Evolutionary conservation across 1,140 invertebrate species (phyloP).

Genomic region (Rhyacophila brunnea): DNA sequence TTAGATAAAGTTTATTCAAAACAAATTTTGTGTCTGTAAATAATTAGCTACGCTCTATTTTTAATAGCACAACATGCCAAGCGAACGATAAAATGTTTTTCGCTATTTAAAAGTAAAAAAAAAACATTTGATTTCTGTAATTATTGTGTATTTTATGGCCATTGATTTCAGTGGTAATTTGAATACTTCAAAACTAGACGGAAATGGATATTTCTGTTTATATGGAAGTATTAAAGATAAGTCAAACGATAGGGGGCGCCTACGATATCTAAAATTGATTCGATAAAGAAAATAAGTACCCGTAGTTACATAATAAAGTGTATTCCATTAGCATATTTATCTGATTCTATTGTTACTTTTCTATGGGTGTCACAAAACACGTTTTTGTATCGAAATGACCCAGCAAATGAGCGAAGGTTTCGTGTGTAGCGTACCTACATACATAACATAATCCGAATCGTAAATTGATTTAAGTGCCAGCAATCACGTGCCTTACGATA

Average conservation of each 20-base stretch:
- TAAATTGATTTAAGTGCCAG: neutral
- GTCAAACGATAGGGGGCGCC: neutral
- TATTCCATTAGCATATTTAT: conserved; percentile 9
- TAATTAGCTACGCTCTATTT: no score
- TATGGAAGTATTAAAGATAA: neutral
- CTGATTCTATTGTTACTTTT: conserved; percentile 7
- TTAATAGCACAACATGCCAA: no score
- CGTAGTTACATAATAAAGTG: neutral
- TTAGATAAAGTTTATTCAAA: no score
- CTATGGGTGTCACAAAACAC: conserved; percentile 1
- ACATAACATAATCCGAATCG: neutral
- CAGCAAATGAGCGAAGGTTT: neutral
- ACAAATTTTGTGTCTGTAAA: no score
- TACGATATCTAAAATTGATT: neutral
- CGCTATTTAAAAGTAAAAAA: no score
- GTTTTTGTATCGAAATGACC: neutral
- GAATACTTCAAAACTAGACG: neutral
- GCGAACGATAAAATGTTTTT: no score
- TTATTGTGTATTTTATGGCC: no score
- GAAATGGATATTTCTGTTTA: neutral
- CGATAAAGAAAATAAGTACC: no score
- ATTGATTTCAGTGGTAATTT: no score
- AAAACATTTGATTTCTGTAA: no score
- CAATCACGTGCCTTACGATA: no score
- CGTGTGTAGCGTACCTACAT: neutral